Base-by-base conservation (phyloP, 2,797 vertebrate genomes). In the Gallinago solitaria region DNA sequence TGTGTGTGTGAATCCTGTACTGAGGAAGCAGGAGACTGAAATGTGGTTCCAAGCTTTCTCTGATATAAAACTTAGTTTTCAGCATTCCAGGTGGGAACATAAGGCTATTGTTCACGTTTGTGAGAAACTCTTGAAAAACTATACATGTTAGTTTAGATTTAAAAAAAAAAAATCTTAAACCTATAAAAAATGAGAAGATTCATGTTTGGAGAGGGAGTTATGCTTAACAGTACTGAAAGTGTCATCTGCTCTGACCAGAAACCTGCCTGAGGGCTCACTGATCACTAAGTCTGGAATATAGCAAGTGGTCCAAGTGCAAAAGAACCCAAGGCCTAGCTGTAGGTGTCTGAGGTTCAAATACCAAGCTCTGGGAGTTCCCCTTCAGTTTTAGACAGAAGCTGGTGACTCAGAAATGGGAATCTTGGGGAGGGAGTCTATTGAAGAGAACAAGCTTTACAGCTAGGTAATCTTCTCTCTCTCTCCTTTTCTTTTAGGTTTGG, bases 401-500 rank as follows among this genome's bases (percentile, higher is more conserved):
- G 45, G 30, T 65, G 50, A 7, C 35, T 61, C 5, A 4, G 59
- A 20, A 88, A 12, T 21, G 16, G 50, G 19, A 75, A 14, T 69
- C 50, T 19, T 17, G 39, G n/a, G 27, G 19, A 11, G 4, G 15
- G 10, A 21, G 7, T 9, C 1, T 28, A 5, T 50, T 60, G 51
- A 30, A 35, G 37, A 87, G 59, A 53, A 47, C 9, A 54, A 15
- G 27, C 17, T 4, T 30, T 87, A 32, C 51, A 70, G 47, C 18
- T 9, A 12, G 41, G 61, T 93, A 19, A 97, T 47, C 7, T 69
- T 61, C 33, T 87, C 19, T 87, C 19, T 87, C 37, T 95, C 76
- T 39, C 39, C 79, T 87, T 81, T 91, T 94, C 90, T 84, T 68
- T 9, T 33, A 98, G 97, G 67, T 88, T 86, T 94, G 81, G 80